Evolutionary conservation across 1,140 invertebrate species (phyloP).

Genomic region (Globodera ellingtonae): DNA sequence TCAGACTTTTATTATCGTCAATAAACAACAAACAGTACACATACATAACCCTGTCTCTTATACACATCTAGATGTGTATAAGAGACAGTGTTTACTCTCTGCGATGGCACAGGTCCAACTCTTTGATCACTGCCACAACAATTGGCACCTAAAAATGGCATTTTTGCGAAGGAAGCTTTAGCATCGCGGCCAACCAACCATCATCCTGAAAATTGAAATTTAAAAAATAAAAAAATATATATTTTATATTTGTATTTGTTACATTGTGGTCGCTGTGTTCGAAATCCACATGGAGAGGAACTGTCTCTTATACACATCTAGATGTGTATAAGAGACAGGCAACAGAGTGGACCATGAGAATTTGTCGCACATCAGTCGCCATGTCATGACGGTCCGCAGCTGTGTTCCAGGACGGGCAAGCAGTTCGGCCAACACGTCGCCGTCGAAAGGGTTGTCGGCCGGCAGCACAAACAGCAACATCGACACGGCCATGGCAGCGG

Average conservation of each 20-base stretch:
- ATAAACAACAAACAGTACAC: too few species aligned
- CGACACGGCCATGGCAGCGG: conserved; percentile 50
- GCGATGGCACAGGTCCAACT: conserved; percentile 49
- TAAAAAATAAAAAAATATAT: background rate
- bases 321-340: too few species aligned
- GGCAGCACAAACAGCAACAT: conserved; percentile 53
- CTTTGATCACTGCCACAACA: conserved; percentile 50
- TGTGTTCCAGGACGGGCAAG: background rate
- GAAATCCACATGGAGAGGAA: conserved; percentile 67
- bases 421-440: background rate
- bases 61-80: too few species aligned
- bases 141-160: conserved; percentile 55
- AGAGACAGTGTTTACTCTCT: conserved; percentile 46
- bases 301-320: too few species aligned
- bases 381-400: conserved; percentile 52
- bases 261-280: conserved; percentile 67
- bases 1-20: background rate
- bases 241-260: conserved; percentile 66
- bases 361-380: conserved; percentile 52
- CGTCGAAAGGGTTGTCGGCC: conserved; percentile 52
- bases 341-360: conserved; percentile 57
- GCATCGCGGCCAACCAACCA: conserved; percentile 65
- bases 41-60: too few species aligned
- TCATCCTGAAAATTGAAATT: conserved; percentile 66
- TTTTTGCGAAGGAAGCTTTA: background rate